Evolutionary conservation across 2,888 invertebrate species (phyloP).

Genomic region (Ctena decussata): DNA sequence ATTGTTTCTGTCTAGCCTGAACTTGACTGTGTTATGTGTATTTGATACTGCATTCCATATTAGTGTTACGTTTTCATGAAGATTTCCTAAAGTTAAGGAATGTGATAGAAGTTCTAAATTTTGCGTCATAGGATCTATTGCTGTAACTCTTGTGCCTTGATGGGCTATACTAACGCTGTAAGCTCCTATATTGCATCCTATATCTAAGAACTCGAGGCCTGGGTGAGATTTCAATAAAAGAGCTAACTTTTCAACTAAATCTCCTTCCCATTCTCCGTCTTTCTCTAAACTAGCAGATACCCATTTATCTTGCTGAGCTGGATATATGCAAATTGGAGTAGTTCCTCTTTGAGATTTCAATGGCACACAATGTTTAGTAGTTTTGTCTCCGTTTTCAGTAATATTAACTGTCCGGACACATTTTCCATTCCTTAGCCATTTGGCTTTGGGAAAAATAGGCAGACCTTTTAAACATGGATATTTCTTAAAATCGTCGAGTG

Average conservation of each 20-base stretch:
- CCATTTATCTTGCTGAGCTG: neutral
- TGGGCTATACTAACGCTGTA: slow-evolving; percentile 39
- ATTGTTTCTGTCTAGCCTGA: slow-evolving; percentile 39
- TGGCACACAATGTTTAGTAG: neutral
- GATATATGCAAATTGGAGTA: neutral
- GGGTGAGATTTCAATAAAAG: neutral
- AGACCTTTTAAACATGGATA: neutral
- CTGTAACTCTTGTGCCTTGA: slow-evolving; percentile 34
- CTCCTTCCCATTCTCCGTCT: neutral
- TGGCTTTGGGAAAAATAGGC: neutral
- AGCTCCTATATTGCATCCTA: slow-evolving; percentile 54
- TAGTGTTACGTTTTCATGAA: slow-evolving; percentile 38
- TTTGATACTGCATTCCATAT: slow-evolving; percentile 59
- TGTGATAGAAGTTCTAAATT: slow-evolving; percentile 37
- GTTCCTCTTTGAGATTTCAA: neutral
- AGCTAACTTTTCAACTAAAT: neutral
- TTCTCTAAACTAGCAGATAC: neutral
- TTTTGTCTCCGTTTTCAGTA: neutral
- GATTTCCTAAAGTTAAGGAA: slow-evolving; percentile 31
- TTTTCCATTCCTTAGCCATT: neutral
- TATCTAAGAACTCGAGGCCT: slow-evolving; percentile 30
- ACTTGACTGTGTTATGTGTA: slow-evolving; percentile 8
- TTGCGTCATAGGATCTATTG: slow-evolving; percentile 42
- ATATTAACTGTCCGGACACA: neutral
- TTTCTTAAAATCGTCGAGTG: neutral